Evolutionary conservation across 2,113 vertebrate species (phyloP).

Genomic region (Aegithalos caudatus): DNA sequence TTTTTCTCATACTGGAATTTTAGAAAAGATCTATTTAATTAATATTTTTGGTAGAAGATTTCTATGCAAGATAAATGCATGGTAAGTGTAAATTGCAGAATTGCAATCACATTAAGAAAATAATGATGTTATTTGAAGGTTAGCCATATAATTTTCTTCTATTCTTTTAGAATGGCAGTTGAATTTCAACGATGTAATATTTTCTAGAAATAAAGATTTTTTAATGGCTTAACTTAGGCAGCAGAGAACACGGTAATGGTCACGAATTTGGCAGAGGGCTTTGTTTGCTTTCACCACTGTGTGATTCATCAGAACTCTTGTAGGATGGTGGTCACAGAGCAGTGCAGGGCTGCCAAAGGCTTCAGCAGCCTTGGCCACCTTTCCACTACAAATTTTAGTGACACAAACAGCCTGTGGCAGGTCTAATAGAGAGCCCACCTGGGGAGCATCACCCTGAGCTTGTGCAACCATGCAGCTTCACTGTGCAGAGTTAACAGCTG

Average conservation of each 20-base stretch:
- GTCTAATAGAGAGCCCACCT: background rate
- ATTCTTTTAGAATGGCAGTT: background rate
- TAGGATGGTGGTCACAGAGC: background rate
- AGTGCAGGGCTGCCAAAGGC: background rate
- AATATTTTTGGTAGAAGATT: background rate
- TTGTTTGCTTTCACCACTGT: background rate
- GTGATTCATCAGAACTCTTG: slow-evolving; percentile 20
- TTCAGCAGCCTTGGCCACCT: background rate
- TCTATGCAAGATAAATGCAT: background rate
- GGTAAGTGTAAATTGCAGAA: background rate
- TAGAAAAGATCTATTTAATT: background rate
- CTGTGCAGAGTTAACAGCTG: background rate
- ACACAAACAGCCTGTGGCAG: background rate
- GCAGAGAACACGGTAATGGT: background rate
- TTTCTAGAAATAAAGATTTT: background rate
- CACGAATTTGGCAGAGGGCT: slow-evolving; percentile 11
- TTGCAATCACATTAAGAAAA: background rate
- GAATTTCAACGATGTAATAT: background rate
- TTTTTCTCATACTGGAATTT: background rate
- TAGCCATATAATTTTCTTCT: background rate
- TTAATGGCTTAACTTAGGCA: background rate
- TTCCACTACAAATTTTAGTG: background rate
- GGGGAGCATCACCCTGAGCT: background rate
- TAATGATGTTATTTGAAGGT: background rate
- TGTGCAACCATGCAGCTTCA: background rate